Evolutionary conservation across 2,113 vertebrate genomes (phyloP), one percentile per base, ranked within the genome.

Genomic region (Corythornis madagascariensis): DNA sequence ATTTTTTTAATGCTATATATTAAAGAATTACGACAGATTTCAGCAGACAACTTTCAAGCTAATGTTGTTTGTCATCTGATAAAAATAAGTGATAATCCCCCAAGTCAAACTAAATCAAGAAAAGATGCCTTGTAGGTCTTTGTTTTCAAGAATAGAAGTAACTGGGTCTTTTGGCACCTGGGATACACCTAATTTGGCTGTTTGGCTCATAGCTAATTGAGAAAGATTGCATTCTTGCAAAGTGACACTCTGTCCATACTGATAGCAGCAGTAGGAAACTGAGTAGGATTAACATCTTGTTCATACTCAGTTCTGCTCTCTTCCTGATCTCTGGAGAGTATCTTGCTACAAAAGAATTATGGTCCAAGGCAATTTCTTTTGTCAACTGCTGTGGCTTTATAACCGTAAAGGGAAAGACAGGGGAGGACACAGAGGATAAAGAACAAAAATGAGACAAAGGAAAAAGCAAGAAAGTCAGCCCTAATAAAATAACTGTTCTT

Each of bases 311-410:
- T 92, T 93, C 66, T 86, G 22, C 66, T 53, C 45, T 78, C 83
- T 82, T 84, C 88, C 70, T 0, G 0, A 14, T 89, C 92, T 83
- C 92, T 82, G 16, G 75, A 90, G 92, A 92, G n/a, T 79, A 42
- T 78, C 63, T 89, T 82, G 76, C 66, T 89, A 88, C 63, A 70
- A 82, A 93, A 93, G 81, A 96, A 89, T 92, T 95, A 93, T 25
- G 29, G 78, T 87, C 16, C 43, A 82, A 92, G 60, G 78, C 84
- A 94, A 92, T 96, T 95, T 87, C 67, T 60, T 94, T 91, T 93
- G 89, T 92, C 86, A 95, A 77, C 47, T 76, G 38, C 81, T 59
- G 63, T 28, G 71, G 70, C 52, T 94, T 90, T 96, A 84, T 92
- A 95, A 82, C 86, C 76, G n/a, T 81, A 90, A 92, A 83, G 42